Evolutionary conservation across 2,113 vertebrate species (phyloP).

Genomic region (Heptranchias perlo): DNA sequence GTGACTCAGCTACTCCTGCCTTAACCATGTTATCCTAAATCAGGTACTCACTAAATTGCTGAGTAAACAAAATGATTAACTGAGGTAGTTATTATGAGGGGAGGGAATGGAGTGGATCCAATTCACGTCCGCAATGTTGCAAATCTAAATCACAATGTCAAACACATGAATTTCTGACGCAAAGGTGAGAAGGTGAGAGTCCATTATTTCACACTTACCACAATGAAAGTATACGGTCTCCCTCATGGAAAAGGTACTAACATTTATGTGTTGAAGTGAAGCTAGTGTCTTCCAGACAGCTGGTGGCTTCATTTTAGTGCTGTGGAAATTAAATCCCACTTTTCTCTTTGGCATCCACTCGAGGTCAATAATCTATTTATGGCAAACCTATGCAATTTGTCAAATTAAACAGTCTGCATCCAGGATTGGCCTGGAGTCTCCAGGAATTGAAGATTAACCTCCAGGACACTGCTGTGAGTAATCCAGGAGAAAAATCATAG

Average conservation of each 20-base stretch:
- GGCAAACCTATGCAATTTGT: background rate
- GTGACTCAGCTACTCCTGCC: background rate
- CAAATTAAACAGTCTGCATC: no score
- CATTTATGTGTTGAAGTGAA: background rate
- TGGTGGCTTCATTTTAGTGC: background rate
- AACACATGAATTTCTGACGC: background rate
- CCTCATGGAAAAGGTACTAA: background rate
- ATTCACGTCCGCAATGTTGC: background rate
- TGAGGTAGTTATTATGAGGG: background rate
- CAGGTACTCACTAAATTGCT: background rate
- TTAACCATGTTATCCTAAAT: background rate
- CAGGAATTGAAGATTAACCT: no score
- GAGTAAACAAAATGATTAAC: background rate
- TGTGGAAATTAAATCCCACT: background rate
- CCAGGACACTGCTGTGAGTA: no score
- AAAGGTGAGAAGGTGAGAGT: no score
- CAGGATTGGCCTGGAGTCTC: no score
- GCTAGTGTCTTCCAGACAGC: background rate
- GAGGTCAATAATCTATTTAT: background rate
- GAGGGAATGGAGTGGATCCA: background rate
- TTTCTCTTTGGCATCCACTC: background rate
- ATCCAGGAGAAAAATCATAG: no score
- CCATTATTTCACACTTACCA: background rate
- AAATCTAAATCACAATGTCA: background rate
- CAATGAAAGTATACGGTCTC: background rate